Conservation (phyloP, 1,140 invertebrate genomes). For the Reticulitermes speratus region DNA sequence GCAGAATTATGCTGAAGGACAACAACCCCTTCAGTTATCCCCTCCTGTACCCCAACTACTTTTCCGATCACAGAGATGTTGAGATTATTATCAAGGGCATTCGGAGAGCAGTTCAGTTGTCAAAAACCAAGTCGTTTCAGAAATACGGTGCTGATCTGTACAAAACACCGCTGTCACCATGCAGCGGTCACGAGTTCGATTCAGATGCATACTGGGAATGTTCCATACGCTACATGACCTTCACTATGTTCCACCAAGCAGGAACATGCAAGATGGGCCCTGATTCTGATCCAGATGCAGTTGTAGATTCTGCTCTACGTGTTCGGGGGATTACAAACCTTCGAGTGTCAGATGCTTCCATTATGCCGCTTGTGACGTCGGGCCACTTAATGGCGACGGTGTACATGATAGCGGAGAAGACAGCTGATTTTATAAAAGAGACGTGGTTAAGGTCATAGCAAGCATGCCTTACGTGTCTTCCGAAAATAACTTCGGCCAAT, state of each 20-base stretch:
- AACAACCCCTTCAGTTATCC: slow-evolving; percentile 75
- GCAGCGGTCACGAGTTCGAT: slow-evolving; percentile 60
- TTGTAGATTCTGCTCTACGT: slow-evolving; percentile 66
- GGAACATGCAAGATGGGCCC: slow-evolving; percentile 87
- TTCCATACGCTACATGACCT: slow-evolving; percentile 62
- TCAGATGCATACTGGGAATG: slow-evolving; percentile 74
- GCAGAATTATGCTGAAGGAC: slow-evolving; percentile 64
- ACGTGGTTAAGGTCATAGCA: slow-evolving; percentile 38
- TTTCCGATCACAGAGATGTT: slow-evolving; percentile 46
- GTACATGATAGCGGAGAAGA: slow-evolving; percentile 51
- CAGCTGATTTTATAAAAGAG: slow-evolving; percentile 51
- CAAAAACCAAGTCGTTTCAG: slow-evolving; percentile 59
- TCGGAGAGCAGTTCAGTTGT: slow-evolving; percentile 59
- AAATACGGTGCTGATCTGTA: slow-evolving; percentile 46
- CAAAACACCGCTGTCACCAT: slow-evolving; percentile 60
- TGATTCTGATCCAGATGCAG: slow-evolving; percentile 60
- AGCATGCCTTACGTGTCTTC: too few relatives aligned
- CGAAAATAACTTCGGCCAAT: too few relatives aligned
- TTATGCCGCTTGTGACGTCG: slow-evolving; percentile 45
- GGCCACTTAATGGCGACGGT: slow-evolving; percentile 42
- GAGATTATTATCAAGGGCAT: slow-evolving; percentile 54
- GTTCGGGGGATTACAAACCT: slow-evolving; percentile 58
- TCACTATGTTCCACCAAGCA: slow-evolving; percentile 73
- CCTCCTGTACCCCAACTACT: slow-evolving; percentile 64
- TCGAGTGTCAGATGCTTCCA: slow-evolving; percentile 47